A percentile compares a stretch with the other conserved stretches of the same genome.
Evolutionary conservation across 2,888 invertebrate species (phyloP).

Genomic region (Melitaea athalia): DNA sequence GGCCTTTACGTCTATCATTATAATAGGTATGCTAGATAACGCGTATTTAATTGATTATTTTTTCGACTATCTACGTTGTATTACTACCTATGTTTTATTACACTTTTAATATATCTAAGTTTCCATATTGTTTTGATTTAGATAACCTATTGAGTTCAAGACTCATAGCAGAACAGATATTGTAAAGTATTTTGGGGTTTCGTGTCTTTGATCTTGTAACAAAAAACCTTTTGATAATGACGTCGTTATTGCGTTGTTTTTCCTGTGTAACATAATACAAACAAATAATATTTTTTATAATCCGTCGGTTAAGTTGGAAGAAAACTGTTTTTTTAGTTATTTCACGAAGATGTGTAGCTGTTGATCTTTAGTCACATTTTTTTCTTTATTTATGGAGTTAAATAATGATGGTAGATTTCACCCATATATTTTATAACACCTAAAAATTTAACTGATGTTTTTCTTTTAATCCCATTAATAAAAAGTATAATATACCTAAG

Average conservation of each 20-base stretch:
- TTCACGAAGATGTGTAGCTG: too few species aligned
- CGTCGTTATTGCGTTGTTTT: constrained; percentile 23
- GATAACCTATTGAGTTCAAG: neutral
- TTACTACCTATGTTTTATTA: too few species aligned
- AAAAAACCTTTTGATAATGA: constrained; percentile 16
- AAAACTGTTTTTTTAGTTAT: neutral
- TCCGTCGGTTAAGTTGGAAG: neutral
- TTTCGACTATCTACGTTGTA: too few species aligned
- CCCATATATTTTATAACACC: too few species aligned
- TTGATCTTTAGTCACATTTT: neutral
- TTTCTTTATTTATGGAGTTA: constrained; percentile 9
- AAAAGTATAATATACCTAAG: too few species aligned
- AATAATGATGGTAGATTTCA: too few species aligned
- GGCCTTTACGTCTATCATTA: too few species aligned
- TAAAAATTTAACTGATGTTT: too few species aligned
- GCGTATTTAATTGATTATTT: too few species aligned
- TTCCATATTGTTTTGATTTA: neutral
- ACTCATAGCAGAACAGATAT: neutral
- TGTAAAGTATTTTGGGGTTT: constrained; percentile 8
- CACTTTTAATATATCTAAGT: neutral
- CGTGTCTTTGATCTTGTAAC: constrained; percentile 17
- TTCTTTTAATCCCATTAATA: too few species aligned
- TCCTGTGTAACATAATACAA: constrained; percentile 24
- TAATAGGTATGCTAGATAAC: too few species aligned
- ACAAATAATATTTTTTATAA: constrained; percentile 21